Base-by-base conservation (phyloP, 2,888 invertebrate genomes). In the Sylvicola cinctus region DNA sequence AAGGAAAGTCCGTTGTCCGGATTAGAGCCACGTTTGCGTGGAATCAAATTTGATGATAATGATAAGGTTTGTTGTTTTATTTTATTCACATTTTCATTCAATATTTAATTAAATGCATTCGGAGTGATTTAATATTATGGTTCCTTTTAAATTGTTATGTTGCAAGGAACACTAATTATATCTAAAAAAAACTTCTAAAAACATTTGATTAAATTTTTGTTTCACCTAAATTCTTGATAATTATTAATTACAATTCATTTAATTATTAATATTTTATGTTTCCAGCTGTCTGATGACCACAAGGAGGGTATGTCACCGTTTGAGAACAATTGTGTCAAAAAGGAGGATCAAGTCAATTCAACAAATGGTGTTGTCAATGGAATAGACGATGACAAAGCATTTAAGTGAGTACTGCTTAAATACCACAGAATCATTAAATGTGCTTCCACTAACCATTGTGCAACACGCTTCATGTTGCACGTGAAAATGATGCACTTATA, bases 301-400 rank as follows among this genome's bases (percentile, higher is more conserved):
- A 65, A 66, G 44, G 66, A 65, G 48, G 58, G 62, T 43, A 57
- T 62, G 51, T 60, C 65, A 51, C 61, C 67, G 45, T 58, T 60
- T 46, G 59, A 59, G 41, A 48, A 57, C 43, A 60, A 56, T 44
- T 57, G 57, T 32, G 42, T 59, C 43, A 57, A 57, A 46, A 60
- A 68, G 52, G 60, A 65, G 48, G 61, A 64, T 46, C 55, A 54
- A 50, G 54, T 51, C 42, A 57, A 66, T 51, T 65, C 66, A 41
- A 67, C 68, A 48, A 70, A 70, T 38, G 69, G 68, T 44, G 52
- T 51, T 36, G 63, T 64, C 52, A 76, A 76, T 56, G 75, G 75
- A 43, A 62, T 83, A 44, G 84, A 84, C 47, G 88, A 88, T 49
- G 85, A 84, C 49, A 84, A 83, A 63, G 77, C 77, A 45, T 85